Percentiles rank a stretch among this genome's conserved stretches.
Evolutionary conservation across 2,113 vertebrate genomes (phyloP).

Genomic region (Tor tambroides): DNA sequence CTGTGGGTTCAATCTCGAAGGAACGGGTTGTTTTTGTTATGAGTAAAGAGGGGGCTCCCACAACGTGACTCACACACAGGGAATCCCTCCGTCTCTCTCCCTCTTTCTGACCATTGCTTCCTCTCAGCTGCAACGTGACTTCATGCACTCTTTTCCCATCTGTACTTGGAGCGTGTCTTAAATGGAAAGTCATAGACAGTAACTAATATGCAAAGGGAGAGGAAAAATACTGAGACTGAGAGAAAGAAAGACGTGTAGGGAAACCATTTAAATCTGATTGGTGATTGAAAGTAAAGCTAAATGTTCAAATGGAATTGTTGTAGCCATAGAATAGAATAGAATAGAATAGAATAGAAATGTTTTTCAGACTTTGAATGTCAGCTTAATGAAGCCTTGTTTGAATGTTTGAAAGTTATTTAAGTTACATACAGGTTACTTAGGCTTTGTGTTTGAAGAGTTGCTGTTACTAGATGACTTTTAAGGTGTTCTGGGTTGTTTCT

Average conservation of each 20-base stretch:
- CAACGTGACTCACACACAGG: conserved; percentile 53
- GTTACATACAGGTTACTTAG: background rate
- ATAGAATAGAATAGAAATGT: background rate
- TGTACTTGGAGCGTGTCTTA: conserved; percentile 35
- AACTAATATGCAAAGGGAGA: background rate
- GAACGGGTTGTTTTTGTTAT: conserved; percentile 45
- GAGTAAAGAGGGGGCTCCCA: conserved; percentile 47
- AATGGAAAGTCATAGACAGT: conserved; percentile 21
- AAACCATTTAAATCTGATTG: background rate
- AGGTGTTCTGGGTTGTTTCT: background rate
- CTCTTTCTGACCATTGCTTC: conserved; percentile 21
- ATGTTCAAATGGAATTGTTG: background rate
- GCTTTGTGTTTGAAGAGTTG: background rate
- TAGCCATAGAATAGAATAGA: too few species aligned
- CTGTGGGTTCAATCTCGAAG: conserved; percentile 20
- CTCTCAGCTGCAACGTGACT: conserved; percentile 49
- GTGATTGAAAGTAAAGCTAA: background rate
- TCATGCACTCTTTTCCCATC: conserved; percentile 44
- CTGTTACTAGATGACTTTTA: background rate
- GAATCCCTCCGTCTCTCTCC: conserved; percentile 47
- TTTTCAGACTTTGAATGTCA: background rate
- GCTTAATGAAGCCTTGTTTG: background rate
- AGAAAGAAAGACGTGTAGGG: background rate
- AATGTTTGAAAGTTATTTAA: background rate
- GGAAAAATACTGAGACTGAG: background rate